phyloP scores from a whole-genome alignment of 2,113 vertebrate species.

The Pampusana beccarii region DNA sequence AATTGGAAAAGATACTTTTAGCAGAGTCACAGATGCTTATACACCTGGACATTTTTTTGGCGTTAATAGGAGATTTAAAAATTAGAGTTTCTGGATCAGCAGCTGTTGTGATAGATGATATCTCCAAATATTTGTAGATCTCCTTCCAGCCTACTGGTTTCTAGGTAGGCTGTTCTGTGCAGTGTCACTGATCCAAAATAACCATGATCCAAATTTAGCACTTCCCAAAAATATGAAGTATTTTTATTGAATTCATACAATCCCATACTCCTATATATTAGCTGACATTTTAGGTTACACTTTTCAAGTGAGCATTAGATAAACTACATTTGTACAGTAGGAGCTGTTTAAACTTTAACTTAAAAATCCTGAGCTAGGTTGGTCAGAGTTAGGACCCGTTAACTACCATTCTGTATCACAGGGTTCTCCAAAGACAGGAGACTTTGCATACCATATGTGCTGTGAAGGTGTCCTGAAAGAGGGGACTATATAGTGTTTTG shows the following conservation, averaged over 20 bases:
- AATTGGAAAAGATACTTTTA: background rate
- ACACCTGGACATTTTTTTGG: background rate
- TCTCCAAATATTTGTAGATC: background rate
- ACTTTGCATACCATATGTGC: constrained; percentile 4
- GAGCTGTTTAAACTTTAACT: background rate
- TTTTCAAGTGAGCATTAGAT: background rate
- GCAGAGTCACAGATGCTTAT: background rate
- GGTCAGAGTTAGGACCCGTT: background rate
- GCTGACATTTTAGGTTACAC: background rate
- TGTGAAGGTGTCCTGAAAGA: background rate
- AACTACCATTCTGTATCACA: background rate
- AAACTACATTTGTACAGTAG: background rate
- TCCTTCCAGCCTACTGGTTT: background rate
- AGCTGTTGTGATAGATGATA: background rate
- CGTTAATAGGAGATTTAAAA: background rate
- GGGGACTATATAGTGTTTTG: background rate
- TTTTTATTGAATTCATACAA: background rate
- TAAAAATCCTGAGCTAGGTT: background rate
- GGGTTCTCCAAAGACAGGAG: background rate
- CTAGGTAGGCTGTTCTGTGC: background rate
- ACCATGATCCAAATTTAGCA: background rate
- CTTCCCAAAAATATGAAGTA: background rate
- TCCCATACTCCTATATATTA: background rate
- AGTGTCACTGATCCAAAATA: background rate
- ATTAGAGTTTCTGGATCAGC: background rate